Percentiles rank a stretch among this genome's conserved stretches.
Conservation (phyloP, 2,888 invertebrate genomes). For the Dolichomitus sp. region DNA sequence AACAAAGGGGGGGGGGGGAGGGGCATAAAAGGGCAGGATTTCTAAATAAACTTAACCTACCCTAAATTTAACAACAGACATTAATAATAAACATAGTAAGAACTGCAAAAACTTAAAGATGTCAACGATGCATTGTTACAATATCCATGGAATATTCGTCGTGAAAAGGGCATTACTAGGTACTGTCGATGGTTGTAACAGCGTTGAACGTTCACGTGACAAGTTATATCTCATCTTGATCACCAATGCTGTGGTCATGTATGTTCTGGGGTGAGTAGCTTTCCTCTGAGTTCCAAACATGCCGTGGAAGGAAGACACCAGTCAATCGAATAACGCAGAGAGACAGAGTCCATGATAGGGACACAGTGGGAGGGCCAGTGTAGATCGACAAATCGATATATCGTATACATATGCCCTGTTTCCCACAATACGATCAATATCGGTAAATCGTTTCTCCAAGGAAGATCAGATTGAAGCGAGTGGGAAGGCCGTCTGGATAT, state of each 20-base stretch:
- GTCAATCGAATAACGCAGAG: conserved; percentile 56
- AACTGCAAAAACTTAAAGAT: no score
- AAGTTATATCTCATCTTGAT: conserved; percentile 52
- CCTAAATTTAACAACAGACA: no score
- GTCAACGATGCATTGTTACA: no score
- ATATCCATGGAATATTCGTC: conserved; percentile 36
- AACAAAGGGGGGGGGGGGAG: no score
- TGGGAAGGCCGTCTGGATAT: neutral
- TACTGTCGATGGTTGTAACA: conserved; percentile 4
- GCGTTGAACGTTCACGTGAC: conserved; percentile 44
- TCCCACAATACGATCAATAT: conserved; percentile 15
- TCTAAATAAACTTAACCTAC: no score
- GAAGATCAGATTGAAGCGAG: neutral
- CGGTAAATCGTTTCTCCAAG: conserved; percentile 33
- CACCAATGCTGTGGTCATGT: conserved; percentile 13
- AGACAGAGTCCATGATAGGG: neutral
- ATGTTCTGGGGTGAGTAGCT: conserved; percentile 16
- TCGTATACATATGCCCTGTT: conserved; percentile 1
- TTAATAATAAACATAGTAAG: no score
- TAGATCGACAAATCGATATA: conserved; percentile 48
- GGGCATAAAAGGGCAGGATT: no score
- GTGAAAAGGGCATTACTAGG: conserved; percentile 13
- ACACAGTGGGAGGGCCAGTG: neutral
- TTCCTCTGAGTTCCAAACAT: conserved; percentile 46
- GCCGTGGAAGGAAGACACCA: conserved; percentile 45